Evolutionary conservation across 2,888 invertebrate genomes (phyloP), one percentile per base, ranked within the genome.

Genomic region (Lomographa bimaculata): DNA sequence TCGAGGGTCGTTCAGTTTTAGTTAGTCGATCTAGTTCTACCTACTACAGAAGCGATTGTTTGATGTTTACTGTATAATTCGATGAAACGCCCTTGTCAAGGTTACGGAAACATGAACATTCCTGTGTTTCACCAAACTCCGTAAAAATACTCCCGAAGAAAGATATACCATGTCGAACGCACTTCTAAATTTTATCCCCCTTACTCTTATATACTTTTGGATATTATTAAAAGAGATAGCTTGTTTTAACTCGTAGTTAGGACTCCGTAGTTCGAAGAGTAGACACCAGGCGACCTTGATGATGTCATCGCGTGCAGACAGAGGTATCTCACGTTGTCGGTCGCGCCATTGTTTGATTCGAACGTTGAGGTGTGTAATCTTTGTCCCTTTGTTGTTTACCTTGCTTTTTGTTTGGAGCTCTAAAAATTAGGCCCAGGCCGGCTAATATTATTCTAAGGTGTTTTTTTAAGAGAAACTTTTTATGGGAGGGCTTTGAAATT

Each of bases 211-310:
- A 7, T 24, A 26, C 5, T 17, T n/a, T n/a, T n/a, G n/a, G n/a
- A n/a, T n/a, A n/a, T n/a, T n/a, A n/a, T n/a, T n/a, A n/a, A n/a
- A n/a, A n/a, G n/a, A n/a, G n/a, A n/a, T n/a, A n/a, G n/a, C n/a
- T n/a, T n/a, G n/a, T n/a, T n/a, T n/a, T n/a, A n/a, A n/a, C n/a
- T n/a, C n/a, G n/a, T n/a, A n/a, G n/a, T n/a, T n/a, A n/a, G n/a
- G n/a, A n/a, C n/a, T n/a, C n/a, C n/a, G n/a, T n/a, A n/a, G n/a
- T n/a, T n/a, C n/a, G n/a, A n/a, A n/a, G n/a, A 34, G 28, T 45
- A 46, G 63, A 68, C 65, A 74, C 76, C 57, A 54, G 77, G 47
- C 65, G 79, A 69, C 85, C 85, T 85, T 84, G 85, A 54, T 84
- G 84, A 84, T 80, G 82, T 85, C 79, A 85, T 69, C 71, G 65